Evolutionary conservation across 2,888 invertebrate genomes (phyloP), one percentile per base, ranked within the genome.

Genomic region (Cheiracanthium punctorium): DNA sequence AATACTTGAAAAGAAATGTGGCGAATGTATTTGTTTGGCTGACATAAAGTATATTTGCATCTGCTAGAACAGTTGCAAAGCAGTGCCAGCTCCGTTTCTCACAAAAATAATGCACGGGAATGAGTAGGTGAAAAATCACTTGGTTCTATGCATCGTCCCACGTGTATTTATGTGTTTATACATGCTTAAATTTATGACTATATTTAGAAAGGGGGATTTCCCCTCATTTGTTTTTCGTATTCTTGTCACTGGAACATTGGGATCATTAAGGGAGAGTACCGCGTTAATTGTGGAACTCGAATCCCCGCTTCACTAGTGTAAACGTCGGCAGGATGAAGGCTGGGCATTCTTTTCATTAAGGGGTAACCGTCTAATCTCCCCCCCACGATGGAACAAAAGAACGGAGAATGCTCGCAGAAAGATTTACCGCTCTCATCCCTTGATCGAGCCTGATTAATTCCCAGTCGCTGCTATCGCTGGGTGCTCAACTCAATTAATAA

Each of bases 381-480:
- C 48, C 20, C 37, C 75, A 29, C 29, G 32, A 17, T 76, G 64
- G 70, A 79, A 85, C 79, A 85, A 85, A 85, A 79, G 84, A 74
- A 69, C 52, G 69, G 58, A 75, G 58, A 82, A 82, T 58, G 82
- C 82, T 32, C 52, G 41, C 69, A 58, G 73, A 79, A 79, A 84
- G 77, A 79, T 84, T 77, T 77, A 84, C 77, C 58, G 77, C 84
- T 73, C 65, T 77, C 84, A 70, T 79, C 79, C 69, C 84, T 85
- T 74, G 79, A 85, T 85, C 84, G 79, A 70, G 79, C 33, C 74
- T 85, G 84, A 85, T 85, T 85, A 85, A 85, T 80, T 85, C 69
- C 79, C 70, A 37, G 58, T 28, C 75, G 64, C 71, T 64, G 41
- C 76, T 41, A 76, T 84, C 77, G 77, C 77, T 52, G 72, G 82